Evolutionary conservation across 2,113 vertebrate genomes (phyloP).

Genomic region (Psilopsiagon aymara): DNA sequence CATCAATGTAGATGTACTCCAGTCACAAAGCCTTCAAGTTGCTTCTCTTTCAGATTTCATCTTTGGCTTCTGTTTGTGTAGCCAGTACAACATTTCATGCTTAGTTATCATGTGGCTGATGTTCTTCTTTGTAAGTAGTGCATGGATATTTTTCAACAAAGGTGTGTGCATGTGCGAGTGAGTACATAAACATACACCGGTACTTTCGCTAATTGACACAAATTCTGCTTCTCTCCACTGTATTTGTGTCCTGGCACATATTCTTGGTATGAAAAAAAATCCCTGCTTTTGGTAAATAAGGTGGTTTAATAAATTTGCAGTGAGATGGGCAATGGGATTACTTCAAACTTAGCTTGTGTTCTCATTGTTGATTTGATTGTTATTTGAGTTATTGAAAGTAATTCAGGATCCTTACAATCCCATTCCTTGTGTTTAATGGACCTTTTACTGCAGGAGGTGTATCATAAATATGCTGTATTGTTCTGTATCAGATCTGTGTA

Average conservation of each 20-base stretch:
- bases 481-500: neutral
- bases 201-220: neutral
- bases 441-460: constrained; percentile 35
- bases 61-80: neutral
- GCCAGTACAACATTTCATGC: accelerated
- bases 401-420: constrained; percentile 16
- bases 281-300: neutral
- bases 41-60: neutral
- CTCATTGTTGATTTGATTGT: neutral
- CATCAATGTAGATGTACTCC: neutral
- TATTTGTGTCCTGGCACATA: neutral
- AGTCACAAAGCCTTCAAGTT: neutral
- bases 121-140: neutral
- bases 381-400: neutral
- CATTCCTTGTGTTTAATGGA: constrained; percentile 47
- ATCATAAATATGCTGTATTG: constrained; percentile 26
- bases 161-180: accelerated
- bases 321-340: constrained; percentile 20
- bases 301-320: constrained; percentile 12
- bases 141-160: neutral
- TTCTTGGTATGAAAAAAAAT: neutral
- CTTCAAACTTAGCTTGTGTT: neutral
- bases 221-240: constrained; percentile 5
- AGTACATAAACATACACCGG: neutral
- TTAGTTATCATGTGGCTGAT: neutral